A percentile compares a stretch with the other conserved stretches of the same genome.
Conservation (phyloP, 2,113 vertebrate genomes). For the Thymallus thymallus region DNA sequence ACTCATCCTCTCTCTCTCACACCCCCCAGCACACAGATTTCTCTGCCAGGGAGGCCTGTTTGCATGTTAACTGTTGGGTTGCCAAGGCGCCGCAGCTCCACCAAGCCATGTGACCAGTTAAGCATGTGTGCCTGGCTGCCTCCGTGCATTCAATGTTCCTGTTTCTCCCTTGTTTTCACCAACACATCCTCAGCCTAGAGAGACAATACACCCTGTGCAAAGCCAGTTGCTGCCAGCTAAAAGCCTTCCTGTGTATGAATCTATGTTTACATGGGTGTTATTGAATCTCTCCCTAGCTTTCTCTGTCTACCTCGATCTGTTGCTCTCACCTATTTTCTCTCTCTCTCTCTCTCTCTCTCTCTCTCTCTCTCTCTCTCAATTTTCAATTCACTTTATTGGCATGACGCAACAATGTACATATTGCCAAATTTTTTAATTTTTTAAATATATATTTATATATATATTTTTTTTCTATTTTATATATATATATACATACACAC, state of each 20-base stretch:
- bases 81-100: conserved; percentile 57
- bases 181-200: not conserved
- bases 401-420: too few species aligned
- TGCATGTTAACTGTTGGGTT: conserved; percentile 80
- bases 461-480: too few species aligned
- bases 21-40: conserved; percentile 48
- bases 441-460: too few species aligned
- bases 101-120: conserved; percentile 57
- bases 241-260: conserved; percentile 19
- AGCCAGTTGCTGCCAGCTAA: not conserved
- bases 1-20: conserved; percentile 41
- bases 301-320: not conserved
- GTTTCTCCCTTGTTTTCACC: not conserved
- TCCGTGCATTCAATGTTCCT: conserved; percentile 13
- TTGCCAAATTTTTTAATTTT: too few species aligned
- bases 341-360: too few species aligned
- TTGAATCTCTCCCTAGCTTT: not conserved
- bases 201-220: not conserved
- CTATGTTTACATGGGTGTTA: not conserved
- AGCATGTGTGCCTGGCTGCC: conserved; percentile 37
- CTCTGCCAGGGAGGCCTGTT: conserved; percentile 59
- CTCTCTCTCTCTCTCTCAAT: not conserved
- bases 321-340: not conserved
- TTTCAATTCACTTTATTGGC: too few species aligned
- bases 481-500: too few species aligned